Conservation (phyloP, 1,140 invertebrate genomes). For the Drosophila micromelanica region DNA sequence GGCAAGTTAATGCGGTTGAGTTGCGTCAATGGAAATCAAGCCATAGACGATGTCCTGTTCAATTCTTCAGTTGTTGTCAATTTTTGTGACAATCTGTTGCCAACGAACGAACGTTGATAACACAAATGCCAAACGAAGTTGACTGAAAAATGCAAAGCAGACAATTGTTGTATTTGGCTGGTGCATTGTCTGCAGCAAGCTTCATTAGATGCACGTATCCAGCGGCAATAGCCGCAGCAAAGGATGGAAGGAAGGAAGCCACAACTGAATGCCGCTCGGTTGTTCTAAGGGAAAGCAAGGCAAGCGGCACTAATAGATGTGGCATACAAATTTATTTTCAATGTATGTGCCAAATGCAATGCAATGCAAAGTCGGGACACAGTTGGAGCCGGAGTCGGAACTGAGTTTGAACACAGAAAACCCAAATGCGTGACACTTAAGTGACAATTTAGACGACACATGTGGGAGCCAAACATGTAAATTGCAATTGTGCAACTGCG, state of each 20-base stretch:
- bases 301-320: conserved; percentile 38
- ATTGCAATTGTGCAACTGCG: conserved; percentile 12
- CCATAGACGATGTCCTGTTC: conserved; percentile 20
- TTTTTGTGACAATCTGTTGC: conserved; percentile 38
- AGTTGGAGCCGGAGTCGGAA: not conserved
- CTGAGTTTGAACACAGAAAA: conserved; percentile 1
- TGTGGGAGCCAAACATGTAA: conserved; percentile 32
- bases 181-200: conserved; percentile 48
- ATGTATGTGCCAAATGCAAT: conserved; percentile 24
- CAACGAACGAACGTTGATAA: conserved; percentile 35
- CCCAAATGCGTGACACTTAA: conserved; percentile 37
- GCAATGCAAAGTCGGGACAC: not conserved
- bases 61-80: conserved; percentile 38
- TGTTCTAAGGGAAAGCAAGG: conserved; percentile 1
- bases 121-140: conserved; percentile 47
- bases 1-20: conserved; percentile 12
- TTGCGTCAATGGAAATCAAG: conserved; percentile 37
- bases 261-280: conserved; percentile 2
- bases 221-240: not conserved
- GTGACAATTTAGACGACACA: conserved; percentile 37
- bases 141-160: conserved; percentile 39
- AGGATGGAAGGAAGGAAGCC: not conserved
- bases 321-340: conserved; percentile 45
- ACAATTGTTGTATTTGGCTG: conserved; percentile 22
- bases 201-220: conserved; percentile 48